Conservation (phyloP, 64 coral and sea anemone genomes). For the Stylophora pistillata region DNA sequence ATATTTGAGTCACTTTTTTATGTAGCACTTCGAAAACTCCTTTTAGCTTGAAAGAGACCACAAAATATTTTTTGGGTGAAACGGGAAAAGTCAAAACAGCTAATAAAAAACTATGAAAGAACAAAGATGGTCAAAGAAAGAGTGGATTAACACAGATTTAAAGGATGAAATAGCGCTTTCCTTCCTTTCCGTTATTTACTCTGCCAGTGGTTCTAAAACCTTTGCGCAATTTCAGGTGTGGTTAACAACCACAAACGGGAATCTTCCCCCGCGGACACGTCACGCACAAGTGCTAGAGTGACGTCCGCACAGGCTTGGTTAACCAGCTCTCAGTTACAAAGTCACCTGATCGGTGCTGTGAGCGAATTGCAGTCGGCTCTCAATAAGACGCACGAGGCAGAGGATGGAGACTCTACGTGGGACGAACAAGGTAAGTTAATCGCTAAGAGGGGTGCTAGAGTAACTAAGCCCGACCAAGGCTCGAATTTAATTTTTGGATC, state of each 20-base stretch:
- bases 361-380: slow-evolving; percentile 67
- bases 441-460: not conserved
- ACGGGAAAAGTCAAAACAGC: too few relatives aligned
- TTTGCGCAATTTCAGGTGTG: not conserved
- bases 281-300: slow-evolving; percentile 30
- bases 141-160: too few relatives aligned
- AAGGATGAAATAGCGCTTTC: not conserved
- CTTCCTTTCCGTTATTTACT: not conserved
- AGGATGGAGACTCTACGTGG: slow-evolving; percentile 4
- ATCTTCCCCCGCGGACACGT: not conserved
- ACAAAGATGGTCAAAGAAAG: too few relatives aligned
- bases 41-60: too few relatives aligned
- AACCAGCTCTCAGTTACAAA: slow-evolving; percentile 70
- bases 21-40: too few relatives aligned
- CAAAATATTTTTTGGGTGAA: too few relatives aligned
- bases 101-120: too few relatives aligned
- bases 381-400: slow-evolving; percentile 36
- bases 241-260: not conserved
- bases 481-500: too few relatives aligned
- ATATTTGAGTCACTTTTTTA: too few relatives aligned
- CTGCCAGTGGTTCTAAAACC: too few relatives aligned
- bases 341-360: slow-evolving; percentile 68
- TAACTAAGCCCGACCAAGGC: not conserved
- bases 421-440: slow-evolving; percentile 3
- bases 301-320: slow-evolving; percentile 75